Conservation (phyloP, 92 coral and sea anemone species). For the Diadumene lineata region DNA sequence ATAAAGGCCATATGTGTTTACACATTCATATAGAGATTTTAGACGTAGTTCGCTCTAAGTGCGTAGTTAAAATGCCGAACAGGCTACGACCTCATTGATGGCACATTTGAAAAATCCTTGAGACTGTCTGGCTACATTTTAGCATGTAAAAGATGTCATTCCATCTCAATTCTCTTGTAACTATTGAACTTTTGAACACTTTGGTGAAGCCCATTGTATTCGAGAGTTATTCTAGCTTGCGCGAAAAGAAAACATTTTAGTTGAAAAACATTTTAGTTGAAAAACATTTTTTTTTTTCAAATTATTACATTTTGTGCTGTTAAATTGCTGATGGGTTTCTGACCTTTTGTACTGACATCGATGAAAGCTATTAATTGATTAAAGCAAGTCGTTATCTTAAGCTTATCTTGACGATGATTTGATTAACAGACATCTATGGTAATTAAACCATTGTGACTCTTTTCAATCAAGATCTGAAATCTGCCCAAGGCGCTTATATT, state of each 20-base stretch:
- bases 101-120: background rate
- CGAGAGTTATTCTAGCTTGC: too few relatives aligned
- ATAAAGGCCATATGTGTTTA: too few relatives aligned
- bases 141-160: background rate
- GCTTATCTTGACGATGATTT: background rate
- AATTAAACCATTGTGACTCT: too few relatives aligned
- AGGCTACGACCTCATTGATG: background rate
- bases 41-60: background rate
- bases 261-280: background rate
- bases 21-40: too few relatives aligned
- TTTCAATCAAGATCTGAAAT: too few relatives aligned
- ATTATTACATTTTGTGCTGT: background rate
- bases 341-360: background rate
- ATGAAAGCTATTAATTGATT: background rate
- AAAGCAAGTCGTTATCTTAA: background rate
- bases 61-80: background rate
- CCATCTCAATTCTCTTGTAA: background rate
- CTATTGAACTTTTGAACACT: too few relatives aligned
- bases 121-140: background rate
- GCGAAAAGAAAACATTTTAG: too few relatives aligned
- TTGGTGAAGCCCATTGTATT: too few relatives aligned
- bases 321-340: background rate
- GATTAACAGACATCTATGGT: background rate
- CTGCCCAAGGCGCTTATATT: too few relatives aligned
- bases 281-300: background rate